Conservation (phyloP, 2,113 vertebrate species). For the Zapornia atra region DNA sequence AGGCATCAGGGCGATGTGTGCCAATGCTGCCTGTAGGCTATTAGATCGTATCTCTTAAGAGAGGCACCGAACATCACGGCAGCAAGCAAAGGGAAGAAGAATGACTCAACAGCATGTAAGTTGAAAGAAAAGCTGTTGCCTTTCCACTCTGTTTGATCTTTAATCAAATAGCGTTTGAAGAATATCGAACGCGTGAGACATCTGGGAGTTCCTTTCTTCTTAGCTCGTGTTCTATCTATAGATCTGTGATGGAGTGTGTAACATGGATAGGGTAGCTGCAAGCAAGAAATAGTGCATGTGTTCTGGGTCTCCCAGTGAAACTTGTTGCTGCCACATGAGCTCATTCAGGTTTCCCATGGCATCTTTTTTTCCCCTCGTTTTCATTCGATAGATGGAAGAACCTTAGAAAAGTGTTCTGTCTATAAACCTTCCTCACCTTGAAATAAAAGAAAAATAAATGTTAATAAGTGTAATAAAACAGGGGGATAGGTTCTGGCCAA, state of each 20-base stretch:
- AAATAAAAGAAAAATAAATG: neutral
- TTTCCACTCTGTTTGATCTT: conserved; percentile 20
- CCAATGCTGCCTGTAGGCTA: neutral
- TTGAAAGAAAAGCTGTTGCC: neutral
- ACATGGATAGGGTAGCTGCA: neutral
- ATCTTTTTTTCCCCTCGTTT: neutral
- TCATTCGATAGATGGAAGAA: neutral
- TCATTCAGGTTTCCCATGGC: neutral
- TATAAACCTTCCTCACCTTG: neutral
- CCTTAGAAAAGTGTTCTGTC: neutral
- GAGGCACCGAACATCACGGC: neutral
- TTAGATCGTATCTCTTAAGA: neutral
- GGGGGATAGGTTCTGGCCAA: neutral
- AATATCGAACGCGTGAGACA: neutral
- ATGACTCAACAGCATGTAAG: neutral
- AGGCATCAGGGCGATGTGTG: neutral
- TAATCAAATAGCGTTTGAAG: neutral
- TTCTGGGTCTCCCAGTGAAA: neutral
- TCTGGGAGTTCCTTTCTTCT: conserved; percentile 25
- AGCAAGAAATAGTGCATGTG: neutral
- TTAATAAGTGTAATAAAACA: neutral
- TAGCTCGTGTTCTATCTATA: neutral
- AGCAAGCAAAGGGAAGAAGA: neutral
- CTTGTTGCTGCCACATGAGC: conserved; percentile 12
- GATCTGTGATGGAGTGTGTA: neutral